Evolutionary conservation across 2,797 vertebrate species (phyloP), one percentile per base, ranked within the genome.

Genomic region (Gymnoscopelus braueri): DNA sequence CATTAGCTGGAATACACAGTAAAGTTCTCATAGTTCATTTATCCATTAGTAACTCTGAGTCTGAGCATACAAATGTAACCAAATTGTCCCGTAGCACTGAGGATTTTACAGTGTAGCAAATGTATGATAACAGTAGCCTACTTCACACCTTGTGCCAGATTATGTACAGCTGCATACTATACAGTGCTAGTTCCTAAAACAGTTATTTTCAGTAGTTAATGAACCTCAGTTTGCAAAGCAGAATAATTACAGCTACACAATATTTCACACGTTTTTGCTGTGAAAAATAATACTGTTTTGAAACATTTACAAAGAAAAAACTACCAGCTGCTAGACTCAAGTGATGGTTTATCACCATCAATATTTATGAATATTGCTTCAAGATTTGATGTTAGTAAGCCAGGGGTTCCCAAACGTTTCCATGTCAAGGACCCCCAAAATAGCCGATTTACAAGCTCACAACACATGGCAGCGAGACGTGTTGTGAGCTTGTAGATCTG

Each of bases 311-410:
- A 65, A 4, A 1, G 26, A 58, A 44, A 55, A 13, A 51, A 51
- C 49, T 51, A 39, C 39, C 39, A 39, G 39, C 39, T 9, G 39
- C 39, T 39, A 39, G 7, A 39, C 39, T 39, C 26, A 29, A 29
- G 26, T 29, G 71, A 67, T 67, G 49, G 15, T 55, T 65, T 23
- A 9, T 67, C 60, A 51, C 26, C 69, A 44, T 78, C 32, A 48
- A 39, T 66, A 60, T 80, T 78, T 74, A 8, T 2, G 39, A 44
- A 44, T 44, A 44, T 44, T 44, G 14, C 1, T 15, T 51, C 13
- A 51, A 51, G 50, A 51, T 51, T 14, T 44, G 39, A 44, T 44
- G 39, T 10, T 44, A 1, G 6, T 44, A 29, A 29, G 26, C 26
- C 26, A 29, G 39, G 9, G 9, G 39, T 44, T 8, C 39, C 8